Conservation (phyloP, 2,113 vertebrate genomes). For the Anoura caudifer region DNA sequence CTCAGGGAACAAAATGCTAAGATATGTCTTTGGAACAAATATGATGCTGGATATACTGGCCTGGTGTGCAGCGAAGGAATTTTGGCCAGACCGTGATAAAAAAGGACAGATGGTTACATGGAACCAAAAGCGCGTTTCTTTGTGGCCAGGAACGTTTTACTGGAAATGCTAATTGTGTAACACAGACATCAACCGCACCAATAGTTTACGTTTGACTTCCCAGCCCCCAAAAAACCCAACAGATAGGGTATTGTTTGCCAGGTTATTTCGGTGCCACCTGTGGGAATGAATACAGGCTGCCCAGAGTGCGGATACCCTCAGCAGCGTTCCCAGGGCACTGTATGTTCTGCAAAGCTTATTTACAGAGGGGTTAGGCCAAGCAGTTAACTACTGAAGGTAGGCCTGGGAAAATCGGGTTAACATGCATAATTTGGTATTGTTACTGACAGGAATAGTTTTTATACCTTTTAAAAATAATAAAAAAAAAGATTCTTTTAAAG, state of each 20-base stretch:
- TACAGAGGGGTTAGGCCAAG: slow-evolving; percentile 71
- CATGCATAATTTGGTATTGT: slow-evolving; percentile 61
- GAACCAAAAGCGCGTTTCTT: slow-evolving; percentile 50
- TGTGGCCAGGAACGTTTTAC: not conserved
- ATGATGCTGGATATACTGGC: not conserved
- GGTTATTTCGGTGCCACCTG: slow-evolving; percentile 38
- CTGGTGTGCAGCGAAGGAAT: not conserved
- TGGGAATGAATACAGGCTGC: not conserved
- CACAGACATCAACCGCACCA: not conserved
- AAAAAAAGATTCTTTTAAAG: too few species aligned
- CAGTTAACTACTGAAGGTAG: slow-evolving; percentile 69
- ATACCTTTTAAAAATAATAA: not conserved
- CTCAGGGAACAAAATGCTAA: not conserved
- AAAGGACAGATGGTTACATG: slow-evolving; percentile 53
- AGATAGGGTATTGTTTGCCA: not conserved
- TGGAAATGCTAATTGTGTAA: not conserved
- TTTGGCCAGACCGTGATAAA: slow-evolving; percentile 20
- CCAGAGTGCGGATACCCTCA: not conserved
- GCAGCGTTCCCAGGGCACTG: not conserved
- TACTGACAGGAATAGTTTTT: slow-evolving; percentile 64
- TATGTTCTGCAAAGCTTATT: slow-evolving; percentile 18
- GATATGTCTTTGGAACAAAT: not conserved
- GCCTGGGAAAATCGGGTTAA: slow-evolving; percentile 80
- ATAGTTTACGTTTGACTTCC: not conserved
- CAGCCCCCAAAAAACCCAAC: not conserved